These are phyloP conservation scores for Kryptolebias ocellatus DNA, from an alignment of 2,797 vertebrate species.

Conservation along the genomic window DNA sequence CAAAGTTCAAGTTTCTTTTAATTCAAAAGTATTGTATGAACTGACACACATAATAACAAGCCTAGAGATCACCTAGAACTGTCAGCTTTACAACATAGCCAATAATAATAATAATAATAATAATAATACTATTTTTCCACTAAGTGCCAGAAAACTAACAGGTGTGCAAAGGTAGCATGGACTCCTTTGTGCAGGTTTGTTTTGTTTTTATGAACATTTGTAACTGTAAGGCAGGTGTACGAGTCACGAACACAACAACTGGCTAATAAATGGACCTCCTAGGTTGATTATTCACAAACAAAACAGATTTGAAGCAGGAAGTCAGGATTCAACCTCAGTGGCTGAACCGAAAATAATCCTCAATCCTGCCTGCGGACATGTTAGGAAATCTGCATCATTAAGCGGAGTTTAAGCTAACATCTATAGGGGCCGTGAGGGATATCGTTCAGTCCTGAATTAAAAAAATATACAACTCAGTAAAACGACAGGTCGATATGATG, in stretches of 20 bases:
- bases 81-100: too few relatives aligned
- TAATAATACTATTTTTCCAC: too few relatives aligned
- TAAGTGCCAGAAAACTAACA: not conserved
- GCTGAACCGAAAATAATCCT: constrained; percentile 37
- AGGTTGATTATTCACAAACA: not conserved
- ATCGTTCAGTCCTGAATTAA: too few relatives aligned
- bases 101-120: too few relatives aligned
- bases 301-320: not conserved
- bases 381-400: not conserved
- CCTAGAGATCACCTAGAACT: too few relatives aligned
- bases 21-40: too few relatives aligned
- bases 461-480: not conserved
- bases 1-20: too few relatives aligned
- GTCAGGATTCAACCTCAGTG: not conserved
- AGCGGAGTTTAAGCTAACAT: not conserved
- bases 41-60: too few relatives aligned
- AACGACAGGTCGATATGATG: not conserved
- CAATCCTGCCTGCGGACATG: not conserved
- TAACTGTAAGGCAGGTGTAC: too few relatives aligned
- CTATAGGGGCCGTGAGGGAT: not conserved
- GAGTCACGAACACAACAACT: too few relatives aligned
- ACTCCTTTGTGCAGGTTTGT: not conserved
- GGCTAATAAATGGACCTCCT: too few relatives aligned
- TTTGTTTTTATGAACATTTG: not conserved
- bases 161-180: not conserved